phyloP scores from a whole-genome alignment of 2,797 vertebrate genomes.

The Parauchenoglanis punctatus region DNA sequence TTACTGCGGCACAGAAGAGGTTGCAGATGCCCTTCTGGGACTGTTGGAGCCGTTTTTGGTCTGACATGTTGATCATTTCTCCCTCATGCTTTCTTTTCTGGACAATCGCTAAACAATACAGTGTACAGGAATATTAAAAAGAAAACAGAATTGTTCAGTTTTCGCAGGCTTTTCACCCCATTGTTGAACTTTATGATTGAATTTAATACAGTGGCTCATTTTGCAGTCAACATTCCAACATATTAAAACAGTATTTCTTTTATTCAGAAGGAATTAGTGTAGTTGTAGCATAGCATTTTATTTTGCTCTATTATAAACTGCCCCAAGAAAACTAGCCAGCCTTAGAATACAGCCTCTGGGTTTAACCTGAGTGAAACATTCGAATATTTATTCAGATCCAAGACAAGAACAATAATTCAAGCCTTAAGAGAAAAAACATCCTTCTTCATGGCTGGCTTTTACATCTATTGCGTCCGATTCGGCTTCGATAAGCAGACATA shows the following conservation, averaged over 20 bases:
- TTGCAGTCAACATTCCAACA: conserved; percentile 5
- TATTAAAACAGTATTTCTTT: neutral
- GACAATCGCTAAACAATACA: conserved; percentile 55
- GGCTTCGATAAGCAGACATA: neutral
- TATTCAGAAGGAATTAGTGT: neutral
- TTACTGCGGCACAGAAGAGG: neutral
- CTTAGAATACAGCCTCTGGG: neutral
- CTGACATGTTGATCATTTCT: conserved; percentile 13
- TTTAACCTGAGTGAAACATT: neutral
- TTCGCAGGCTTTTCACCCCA: neutral
- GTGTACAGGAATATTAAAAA: conserved; percentile 36
- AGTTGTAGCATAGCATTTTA: neutral
- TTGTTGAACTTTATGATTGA: neutral
- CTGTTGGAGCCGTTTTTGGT: neutral
- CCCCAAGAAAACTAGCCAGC: neutral
- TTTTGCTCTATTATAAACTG: neutral
- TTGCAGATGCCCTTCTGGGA: neutral
- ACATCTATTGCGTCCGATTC: neutral
- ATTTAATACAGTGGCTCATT: neutral
- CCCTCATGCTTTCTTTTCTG: conserved; percentile 40
- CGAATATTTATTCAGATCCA: neutral
- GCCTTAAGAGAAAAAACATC: neutral
- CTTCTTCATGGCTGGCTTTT: neutral
- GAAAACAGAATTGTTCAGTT: neutral
- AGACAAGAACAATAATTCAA: neutral